Percentiles rank a stretch among this genome's conserved stretches.
These are phyloP conservation scores for Nettapus auritus DNA, from an alignment of 2,113 vertebrate species.

Conservation along the genomic window DNA sequence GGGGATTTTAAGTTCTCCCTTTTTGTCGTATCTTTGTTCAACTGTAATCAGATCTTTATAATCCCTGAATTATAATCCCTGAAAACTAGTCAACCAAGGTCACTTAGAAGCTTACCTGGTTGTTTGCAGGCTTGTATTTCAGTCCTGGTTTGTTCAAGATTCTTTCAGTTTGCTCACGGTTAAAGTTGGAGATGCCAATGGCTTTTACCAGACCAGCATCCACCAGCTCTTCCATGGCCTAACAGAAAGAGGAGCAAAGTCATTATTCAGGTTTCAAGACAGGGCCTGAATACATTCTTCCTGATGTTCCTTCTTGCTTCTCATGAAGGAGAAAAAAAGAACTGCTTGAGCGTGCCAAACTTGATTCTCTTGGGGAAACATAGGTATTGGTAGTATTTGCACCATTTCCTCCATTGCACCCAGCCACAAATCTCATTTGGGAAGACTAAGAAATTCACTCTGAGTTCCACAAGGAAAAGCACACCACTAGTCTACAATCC, in stretches of 20 bases:
- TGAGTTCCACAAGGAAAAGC: not conserved
- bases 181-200: slow-evolving; percentile 95
- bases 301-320: not conserved
- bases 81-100: not conserved
- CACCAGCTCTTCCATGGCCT: slow-evolving; percentile 95
- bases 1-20: not conserved
- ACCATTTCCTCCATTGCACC: not conserved
- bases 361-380: not conserved
- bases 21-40: not conserved
- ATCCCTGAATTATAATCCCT: not conserved
- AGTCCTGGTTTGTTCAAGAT: slow-evolving; percentile 90
- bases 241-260: not conserved
- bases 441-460: not conserved
- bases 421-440: not conserved
- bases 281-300: not conserved
- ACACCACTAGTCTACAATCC: not conserved
- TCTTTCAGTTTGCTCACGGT: slow-evolving; percentile 84
- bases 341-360: not conserved
- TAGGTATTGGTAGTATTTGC: not conserved
- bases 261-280: not conserved
- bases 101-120: slow-evolving; percentile 80
- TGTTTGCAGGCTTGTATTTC: slow-evolving; percentile 87
- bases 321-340: not conserved
- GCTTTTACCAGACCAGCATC: slow-evolving; percentile 89
- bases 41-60: not conserved